Conservation (phyloP, 2,888 invertebrate species). For the Phaonia tiefii region DNA sequence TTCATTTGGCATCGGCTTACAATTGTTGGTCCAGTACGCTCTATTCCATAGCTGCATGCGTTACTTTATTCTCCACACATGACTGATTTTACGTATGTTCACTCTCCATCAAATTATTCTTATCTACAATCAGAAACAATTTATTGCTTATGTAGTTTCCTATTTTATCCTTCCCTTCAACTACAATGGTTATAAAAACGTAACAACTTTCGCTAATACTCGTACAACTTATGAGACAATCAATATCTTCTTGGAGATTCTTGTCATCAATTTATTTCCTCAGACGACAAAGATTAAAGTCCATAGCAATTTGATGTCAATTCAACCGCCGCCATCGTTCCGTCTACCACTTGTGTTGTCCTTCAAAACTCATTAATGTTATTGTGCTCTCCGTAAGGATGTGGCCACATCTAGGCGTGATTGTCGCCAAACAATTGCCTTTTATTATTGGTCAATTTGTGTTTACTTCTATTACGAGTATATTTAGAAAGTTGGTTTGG, state of each 20-base stretch:
- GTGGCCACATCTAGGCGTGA: neutral
- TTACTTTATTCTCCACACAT: too few species aligned
- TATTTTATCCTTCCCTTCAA: too few species aligned
- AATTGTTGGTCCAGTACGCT: too few species aligned
- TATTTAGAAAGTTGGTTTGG: too few species aligned
- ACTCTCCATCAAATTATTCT: too few species aligned
- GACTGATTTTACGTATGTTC: too few species aligned
- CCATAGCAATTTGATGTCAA: neutral
- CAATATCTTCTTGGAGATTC: neutral
- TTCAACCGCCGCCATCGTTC: neutral
- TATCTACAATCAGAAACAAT: neutral
- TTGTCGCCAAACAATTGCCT: neutral
- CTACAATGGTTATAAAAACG: too few species aligned
- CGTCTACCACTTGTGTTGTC: neutral
- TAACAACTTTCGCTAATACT: conserved; percentile 18
- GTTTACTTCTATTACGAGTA: neutral
- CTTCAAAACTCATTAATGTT: conserved; percentile 13
- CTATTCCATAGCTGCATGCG: too few species aligned
- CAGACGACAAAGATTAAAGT: conserved; percentile 19
- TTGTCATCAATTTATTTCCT: neutral
- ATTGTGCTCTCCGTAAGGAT: conserved; percentile 5
- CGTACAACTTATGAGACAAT: neutral
- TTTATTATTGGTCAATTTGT: conserved; percentile 31
- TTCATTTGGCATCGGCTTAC: too few species aligned
- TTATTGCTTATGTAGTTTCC: neutral